These are phyloP conservation scores for Rotaria magnacalcarata DNA, from an alignment of 2,888 invertebrate species.

Conservation along the genomic window DNA sequence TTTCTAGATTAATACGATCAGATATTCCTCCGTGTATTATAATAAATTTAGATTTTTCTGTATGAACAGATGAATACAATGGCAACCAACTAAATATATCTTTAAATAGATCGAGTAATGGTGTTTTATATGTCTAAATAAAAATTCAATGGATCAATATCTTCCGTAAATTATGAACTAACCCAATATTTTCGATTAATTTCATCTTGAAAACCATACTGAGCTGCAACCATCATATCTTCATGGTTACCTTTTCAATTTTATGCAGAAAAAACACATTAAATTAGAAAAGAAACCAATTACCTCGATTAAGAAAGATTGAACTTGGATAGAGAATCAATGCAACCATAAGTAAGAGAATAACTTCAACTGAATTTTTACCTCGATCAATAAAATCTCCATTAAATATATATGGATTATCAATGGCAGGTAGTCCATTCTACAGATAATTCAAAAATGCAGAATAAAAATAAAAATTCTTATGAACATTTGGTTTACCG, in stretches of 20 bases:
- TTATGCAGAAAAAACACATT: neutral
- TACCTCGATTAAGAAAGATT: conserved; percentile 82
- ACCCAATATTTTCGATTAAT: neutral
- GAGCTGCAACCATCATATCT: conserved; percentile 15
- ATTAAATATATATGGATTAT: conserved; percentile 86
- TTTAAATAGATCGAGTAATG: conserved; percentile 28
- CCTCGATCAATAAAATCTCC: conserved; percentile 91
- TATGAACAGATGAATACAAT: conserved; percentile 10
- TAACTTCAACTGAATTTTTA: conserved; percentile 78
- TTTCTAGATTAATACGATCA: neutral
- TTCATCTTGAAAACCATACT: conserved; percentile 35
- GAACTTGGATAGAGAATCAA: conserved; percentile 77
- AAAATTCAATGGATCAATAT: neutral
- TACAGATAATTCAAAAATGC: conserved; percentile 59
- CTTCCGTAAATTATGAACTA: neutral
- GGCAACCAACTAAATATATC: conserved; percentile 31
- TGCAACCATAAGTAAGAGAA: conserved; percentile 73
- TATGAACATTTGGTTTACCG: neutral
- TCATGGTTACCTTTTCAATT: neutral
- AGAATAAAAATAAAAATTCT: neutral
- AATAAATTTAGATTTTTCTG: neutral
- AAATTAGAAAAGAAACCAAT: conserved; percentile 64
- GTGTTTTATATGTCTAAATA: neutral
- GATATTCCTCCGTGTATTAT: conserved; percentile 14
- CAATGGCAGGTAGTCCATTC: conserved; percentile 85